Conservation (phyloP, 2,797 vertebrate species). For the Protosalanx chinensis region DNA sequence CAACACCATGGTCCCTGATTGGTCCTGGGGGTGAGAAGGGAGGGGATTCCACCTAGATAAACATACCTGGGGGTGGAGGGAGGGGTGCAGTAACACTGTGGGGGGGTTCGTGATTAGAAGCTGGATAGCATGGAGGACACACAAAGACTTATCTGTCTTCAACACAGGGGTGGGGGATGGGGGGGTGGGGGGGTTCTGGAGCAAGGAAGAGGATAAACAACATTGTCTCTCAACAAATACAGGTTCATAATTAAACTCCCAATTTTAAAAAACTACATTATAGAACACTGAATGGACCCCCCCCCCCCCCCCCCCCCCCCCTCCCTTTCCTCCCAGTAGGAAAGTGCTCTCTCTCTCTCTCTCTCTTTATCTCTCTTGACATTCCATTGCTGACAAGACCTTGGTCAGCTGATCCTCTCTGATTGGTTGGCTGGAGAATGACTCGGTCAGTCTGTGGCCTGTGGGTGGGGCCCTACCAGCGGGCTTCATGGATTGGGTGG, state of each 20-base stretch:
- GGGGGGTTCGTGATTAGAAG: conserved; percentile 18
- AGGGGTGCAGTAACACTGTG: background rate
- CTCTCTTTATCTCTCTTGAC: background rate
- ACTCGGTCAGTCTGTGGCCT: conserved; percentile 29
- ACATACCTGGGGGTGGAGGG: too few relatives aligned
- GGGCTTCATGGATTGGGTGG: conserved; percentile 29
- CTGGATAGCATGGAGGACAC: conserved; percentile 1
- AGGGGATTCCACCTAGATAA: too few relatives aligned
- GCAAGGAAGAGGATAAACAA: conserved; percentile 49
- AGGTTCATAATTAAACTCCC: conserved; percentile 51
- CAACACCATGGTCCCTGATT: too few relatives aligned
- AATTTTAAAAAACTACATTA: conserved; percentile 55
- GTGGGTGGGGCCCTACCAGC: conserved; percentile 46
- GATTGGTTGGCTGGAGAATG: conserved; percentile 40
- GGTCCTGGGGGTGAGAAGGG: too few relatives aligned
- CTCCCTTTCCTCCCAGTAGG: conserved; percentile 34
- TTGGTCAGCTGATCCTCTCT: too few relatives aligned
- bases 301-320: conserved; percentile 26
- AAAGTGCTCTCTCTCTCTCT: conserved; percentile 21
- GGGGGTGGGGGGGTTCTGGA: background rate
- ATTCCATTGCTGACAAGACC: background rate
- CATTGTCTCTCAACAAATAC: conserved; percentile 62
- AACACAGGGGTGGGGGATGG: background rate
- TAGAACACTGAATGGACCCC: conserved; percentile 47
- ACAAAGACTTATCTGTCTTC: too few relatives aligned